A percentile compares a stretch with the other conserved stretches of the same genome.
Conservation (phyloP, 1,140 invertebrate species). For the Drosophila punjabiensis region DNA sequence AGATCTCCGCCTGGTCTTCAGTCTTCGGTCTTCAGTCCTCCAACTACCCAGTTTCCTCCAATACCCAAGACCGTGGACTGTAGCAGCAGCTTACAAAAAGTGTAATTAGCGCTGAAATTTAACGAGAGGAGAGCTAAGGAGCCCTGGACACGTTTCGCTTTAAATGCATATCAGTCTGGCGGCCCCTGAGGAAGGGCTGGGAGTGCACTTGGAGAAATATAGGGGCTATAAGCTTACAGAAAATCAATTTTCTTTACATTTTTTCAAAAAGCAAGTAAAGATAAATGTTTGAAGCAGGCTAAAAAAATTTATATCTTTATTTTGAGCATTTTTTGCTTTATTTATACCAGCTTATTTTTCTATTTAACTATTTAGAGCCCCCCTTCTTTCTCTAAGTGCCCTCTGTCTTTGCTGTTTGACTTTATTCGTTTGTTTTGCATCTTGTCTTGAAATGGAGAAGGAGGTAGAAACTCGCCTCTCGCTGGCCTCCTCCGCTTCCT, state of each 20-base stretch:
- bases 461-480: background rate
- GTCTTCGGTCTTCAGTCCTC: background rate
- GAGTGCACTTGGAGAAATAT: slow-evolving; percentile 1
- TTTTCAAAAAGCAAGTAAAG: background rate
- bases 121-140: slow-evolving; percentile 51
- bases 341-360: no score
- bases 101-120: slow-evolving; percentile 81
- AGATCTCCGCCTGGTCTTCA: slow-evolving; percentile 34
- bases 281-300: no score
- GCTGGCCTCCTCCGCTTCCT: slow-evolving; percentile 22
- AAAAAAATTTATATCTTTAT: background rate
- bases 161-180: slow-evolving; percentile 77
- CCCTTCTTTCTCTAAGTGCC: background rate
- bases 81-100: slow-evolving; percentile 74
- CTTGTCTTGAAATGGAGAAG: slow-evolving; percentile 7
- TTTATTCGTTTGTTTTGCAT: slow-evolving; percentile 23
- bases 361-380: fast-evolving
- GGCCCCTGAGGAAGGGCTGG: slow-evolving; percentile 17
- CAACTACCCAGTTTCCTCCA: background rate
- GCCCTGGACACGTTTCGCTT: slow-evolving; percentile 76
- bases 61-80: slow-evolving; percentile 1
- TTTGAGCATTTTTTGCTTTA: background rate
- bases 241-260: background rate
- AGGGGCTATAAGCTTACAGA: background rate
- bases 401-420: background rate